A percentile compares a stretch with the other conserved stretches of the same genome.
Conservation (phyloP, 2,113 vertebrate species). For the Osmerus eperlanus region DNA sequence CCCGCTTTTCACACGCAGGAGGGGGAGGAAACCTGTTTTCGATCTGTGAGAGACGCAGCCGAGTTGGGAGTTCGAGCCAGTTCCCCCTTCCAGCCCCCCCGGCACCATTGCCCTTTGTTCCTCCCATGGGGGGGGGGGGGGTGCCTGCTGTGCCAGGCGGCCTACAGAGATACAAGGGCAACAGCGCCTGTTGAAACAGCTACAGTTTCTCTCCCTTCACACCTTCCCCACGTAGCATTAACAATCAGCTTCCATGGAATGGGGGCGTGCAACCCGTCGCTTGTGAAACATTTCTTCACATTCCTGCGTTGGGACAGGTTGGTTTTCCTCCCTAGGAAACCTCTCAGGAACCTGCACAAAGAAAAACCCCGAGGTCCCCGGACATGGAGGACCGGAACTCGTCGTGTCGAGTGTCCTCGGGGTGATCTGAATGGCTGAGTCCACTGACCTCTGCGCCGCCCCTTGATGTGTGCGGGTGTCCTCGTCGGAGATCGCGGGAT, state of each 20-base stretch:
- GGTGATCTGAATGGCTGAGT: too few species aligned
- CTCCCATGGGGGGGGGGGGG: not conserved
- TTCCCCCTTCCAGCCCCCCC: not conserved
- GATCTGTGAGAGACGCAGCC: constrained; percentile 18
- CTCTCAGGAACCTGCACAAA: too few species aligned
- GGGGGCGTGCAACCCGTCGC: too few species aligned
- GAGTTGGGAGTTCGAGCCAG: not conserved
- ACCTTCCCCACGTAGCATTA: not conserved
- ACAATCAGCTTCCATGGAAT: too few species aligned
- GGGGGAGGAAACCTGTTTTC: not conserved
- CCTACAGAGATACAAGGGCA: constrained; percentile 4
- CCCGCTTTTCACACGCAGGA: not conserved
- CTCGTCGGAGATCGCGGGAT: not conserved
- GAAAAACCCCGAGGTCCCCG: too few species aligned
- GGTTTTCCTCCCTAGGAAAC: too few species aligned
- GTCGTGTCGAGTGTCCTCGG: too few species aligned
- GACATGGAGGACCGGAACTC: too few species aligned
- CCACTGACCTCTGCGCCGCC: not conserved
- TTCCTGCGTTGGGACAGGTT: too few species aligned
- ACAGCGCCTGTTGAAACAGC: not conserved
- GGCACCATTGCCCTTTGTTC: constrained; percentile 14
- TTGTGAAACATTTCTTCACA: too few species aligned
- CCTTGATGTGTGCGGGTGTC: constrained; percentile 27
- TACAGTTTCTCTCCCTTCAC: not conserved
- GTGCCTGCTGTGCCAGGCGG: constrained; percentile 2